These are phyloP conservation scores for Hormaphis cornu DNA, from an alignment of 1,140 invertebrate genomes.

Conservation along the genomic window DNA sequence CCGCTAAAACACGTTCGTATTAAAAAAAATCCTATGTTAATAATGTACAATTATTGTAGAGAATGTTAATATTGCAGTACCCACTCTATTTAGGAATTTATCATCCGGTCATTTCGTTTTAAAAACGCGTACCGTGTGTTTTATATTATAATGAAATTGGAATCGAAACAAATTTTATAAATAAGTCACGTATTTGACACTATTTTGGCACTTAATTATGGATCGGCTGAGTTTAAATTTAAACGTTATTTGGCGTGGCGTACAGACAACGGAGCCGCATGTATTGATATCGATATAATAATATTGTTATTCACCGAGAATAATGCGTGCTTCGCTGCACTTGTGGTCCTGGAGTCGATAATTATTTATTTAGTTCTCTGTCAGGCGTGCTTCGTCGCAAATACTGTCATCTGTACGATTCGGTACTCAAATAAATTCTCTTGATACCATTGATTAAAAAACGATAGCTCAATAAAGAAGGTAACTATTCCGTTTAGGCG, in stretches of 20 bases:
- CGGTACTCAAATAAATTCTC: too few species aligned
- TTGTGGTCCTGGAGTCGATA: not conserved
- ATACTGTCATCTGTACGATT: not conserved
- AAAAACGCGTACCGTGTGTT: not conserved
- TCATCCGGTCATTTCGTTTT: not conserved
- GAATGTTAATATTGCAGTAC: too few species aligned
- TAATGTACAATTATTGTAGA: too few species aligned
- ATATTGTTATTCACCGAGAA: conserved; percentile 1
- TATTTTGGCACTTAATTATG: conserved; percentile 17
- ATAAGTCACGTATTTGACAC: conserved; percentile 24
- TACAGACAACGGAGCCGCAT: not conserved
- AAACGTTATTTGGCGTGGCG: conserved; percentile 25
- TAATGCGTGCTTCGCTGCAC: not conserved
- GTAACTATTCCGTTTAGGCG: too few species aligned
- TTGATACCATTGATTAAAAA: too few species aligned
- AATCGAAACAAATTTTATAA: conserved; percentile 23
- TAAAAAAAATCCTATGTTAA: too few species aligned
- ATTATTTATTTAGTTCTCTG: not conserved
- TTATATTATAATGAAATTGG: not conserved
- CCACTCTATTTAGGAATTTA: not conserved
- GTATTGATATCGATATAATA: too few species aligned
- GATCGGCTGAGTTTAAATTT: conserved; percentile 19
- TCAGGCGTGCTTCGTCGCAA: not conserved
- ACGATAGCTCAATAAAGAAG: too few species aligned
- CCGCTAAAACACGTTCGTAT: too few species aligned